Percentiles rank a stretch among this genome's conserved stretches.
These are phyloP conservation scores for Alectura lathami DNA, from an alignment of 2,113 vertebrate species.

Conservation along the genomic window DNA sequence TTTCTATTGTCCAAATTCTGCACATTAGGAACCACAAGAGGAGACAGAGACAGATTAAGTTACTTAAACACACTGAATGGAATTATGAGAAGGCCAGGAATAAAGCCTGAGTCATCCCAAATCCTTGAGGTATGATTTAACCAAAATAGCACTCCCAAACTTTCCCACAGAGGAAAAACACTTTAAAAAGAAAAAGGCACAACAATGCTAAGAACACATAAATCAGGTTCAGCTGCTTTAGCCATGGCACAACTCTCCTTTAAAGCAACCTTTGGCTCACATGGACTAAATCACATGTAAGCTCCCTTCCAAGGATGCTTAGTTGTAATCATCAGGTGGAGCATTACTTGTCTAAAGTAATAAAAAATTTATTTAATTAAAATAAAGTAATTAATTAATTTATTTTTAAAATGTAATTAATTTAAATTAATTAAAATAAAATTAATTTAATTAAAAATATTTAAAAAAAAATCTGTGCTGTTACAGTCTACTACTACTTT, in stretches of 20 bases:
- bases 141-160: neutral
- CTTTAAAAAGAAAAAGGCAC: neutral
- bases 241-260: neutral
- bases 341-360: neutral
- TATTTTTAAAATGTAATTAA: too few species aligned
- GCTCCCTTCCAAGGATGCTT: neutral
- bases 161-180: neutral
- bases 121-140: neutral
- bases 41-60: neutral
- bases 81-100: neutral
- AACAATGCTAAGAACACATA: neutral
- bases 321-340: neutral
- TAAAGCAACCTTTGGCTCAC: neutral
- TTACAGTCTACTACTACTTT: neutral
- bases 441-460: too few species aligned
- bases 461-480: too few species aligned
- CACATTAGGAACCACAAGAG: neutral
- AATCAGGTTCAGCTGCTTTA: neutral
- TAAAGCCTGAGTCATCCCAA: neutral
- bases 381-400: too few species aligned
- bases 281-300: fast-evolving
- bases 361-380: neutral
- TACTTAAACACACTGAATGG: neutral
- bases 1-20: neutral
- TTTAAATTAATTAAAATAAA: too few species aligned